Base-by-base conservation (phyloP, 2,888 invertebrate species). In the Allolobophora icterica region DNA sequence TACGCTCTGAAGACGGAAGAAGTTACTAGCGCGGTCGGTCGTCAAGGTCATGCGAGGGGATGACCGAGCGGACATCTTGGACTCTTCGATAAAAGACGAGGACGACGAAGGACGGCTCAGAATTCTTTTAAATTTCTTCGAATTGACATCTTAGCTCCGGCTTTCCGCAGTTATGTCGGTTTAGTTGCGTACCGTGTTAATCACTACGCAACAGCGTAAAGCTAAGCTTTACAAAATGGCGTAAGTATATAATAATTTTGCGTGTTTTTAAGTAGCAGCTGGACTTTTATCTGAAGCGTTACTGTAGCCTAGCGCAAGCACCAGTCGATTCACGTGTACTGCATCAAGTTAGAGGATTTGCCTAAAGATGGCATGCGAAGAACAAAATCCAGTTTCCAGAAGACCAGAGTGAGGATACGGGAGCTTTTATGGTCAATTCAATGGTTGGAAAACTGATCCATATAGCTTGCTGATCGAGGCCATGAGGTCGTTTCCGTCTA, bases 161-260 rank as follows among this genome's bases (percentile, higher is more conserved):
- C 71, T 71, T 71, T 71, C 71, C n/a, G 71, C 30, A 38, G 35
- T 87, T 21, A 87, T 87, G 87, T 87, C 35, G 30, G n/a, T 17
- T 34, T 87, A 87, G 87, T 87, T 87, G 87, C 87, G 87, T 87
- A 87, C 34, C 87, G 87, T 87, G 87, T 87, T 87, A 6, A 33
- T 35, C 87, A 87, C 87, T 87, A 87, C 87, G 87, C 87, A 30
- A 87, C 87, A 87, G 87, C 87, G 87, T 87, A 87, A 87, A 87
- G 87, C 87, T 87, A 24, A 87, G 87, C 87, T 87, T 87, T 87
- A 87, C 87, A 87, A 87, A 2, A 87, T 87, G 87, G 87, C 87
- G 87, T 87, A 87, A 87, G 87, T 87, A 34, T 35, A 35, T 87
- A 6, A 87, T 34, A 8, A 71, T 71, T 71, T 71, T 71, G 30